Evolutionary conservation across 2,888 invertebrate genomes (phyloP).

Genomic region (Agapostemon virescens): DNA sequence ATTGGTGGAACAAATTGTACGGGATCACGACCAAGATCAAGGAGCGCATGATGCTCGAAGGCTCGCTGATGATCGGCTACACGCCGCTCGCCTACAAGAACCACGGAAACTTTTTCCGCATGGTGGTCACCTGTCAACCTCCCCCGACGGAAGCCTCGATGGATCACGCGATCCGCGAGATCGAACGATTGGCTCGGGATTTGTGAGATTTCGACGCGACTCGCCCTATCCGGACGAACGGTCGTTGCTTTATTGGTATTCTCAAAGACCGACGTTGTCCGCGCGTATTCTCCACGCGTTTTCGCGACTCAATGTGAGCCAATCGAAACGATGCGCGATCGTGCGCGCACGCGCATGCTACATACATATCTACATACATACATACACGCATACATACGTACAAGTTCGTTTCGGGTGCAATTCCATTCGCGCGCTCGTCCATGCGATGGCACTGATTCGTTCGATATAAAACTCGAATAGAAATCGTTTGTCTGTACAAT

Average conservation of each 20-base stretch:
- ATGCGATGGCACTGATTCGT: constrained; percentile 73
- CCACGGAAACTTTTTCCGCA: constrained; percentile 88
- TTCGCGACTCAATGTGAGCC: constrained; percentile 75
- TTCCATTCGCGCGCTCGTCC: constrained; percentile 30
- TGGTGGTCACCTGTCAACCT: constrained; percentile 89
- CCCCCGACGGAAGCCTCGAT: constrained; percentile 83
- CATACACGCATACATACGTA: neutral
- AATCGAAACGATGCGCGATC: constrained; percentile 50
- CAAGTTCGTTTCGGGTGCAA: neutral
- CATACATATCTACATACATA: constrained; percentile 9
- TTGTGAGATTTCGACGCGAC: constrained; percentile 23
- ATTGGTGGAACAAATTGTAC: constrained; percentile 82
- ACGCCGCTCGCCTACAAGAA: constrained; percentile 85
- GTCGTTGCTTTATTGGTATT: constrained; percentile 12
- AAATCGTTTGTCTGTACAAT: constrained; percentile 51
- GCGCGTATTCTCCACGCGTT: constrained; percentile 8
- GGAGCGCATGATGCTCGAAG: constrained; percentile 85
- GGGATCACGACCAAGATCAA: constrained; percentile 87
- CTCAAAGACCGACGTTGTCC: neutral
- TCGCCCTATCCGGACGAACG: constrained; percentile 2
- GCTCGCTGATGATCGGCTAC: constrained; percentile 89
- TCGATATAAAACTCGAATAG: constrained; percentile 61
- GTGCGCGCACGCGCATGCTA: neutral
- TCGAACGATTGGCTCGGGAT: constrained; percentile 84
- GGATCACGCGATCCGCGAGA: constrained; percentile 84